Evolutionary conservation across 2,113 vertebrate species (phyloP), one percentile per base, ranked within the genome.

Genomic region (Psophia crepitans): DNA sequence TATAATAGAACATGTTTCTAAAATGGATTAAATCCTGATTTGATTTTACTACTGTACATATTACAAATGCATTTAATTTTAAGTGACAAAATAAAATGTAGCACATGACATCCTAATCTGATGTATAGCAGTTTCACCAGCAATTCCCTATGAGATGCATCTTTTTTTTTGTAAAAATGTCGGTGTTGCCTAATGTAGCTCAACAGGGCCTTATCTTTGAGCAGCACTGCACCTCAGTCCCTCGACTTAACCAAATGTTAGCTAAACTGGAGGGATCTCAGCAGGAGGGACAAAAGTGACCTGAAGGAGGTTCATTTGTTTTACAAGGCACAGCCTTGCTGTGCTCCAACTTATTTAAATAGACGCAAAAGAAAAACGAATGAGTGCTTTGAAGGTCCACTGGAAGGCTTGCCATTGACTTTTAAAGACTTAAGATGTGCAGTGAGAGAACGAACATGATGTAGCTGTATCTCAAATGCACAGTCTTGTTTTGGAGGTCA

Each of bases 31-130:
- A 95, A 95, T 84, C 57, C 76, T 94, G 68, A 93, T 96, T 94
- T 97, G 79, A 91, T 97, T 97, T 97, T 97, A 96, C 84, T 93
- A 90, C 82, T 93, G 76, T 94, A 89, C 65, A 32, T 93, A 95
- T 96, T 96, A 95, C 84, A 96, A 96, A 96, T 91, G 93, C 87
- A 97, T 97, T 97, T 97, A 96, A 96, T 97, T 97, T 96, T 94
- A 96, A 84, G 86, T 97, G 96, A 91, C 94, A 95, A 91, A 93
- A 92, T 97, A 96, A 97, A 96, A 96, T 93, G 79, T 93, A 95
- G 90, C 81, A 70, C 71, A 77, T 91, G 95, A 94, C 90, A 94
- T 12, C 46, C 46, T 60, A 66, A 86, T 78, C 80, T 97, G 94
- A 95, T 82, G 70, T 87, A 92, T 71, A 82, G 84, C 65, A 58